phyloP scores from a whole-genome alignment of 1,140 invertebrate species.

The Colletes gigas region DNA sequence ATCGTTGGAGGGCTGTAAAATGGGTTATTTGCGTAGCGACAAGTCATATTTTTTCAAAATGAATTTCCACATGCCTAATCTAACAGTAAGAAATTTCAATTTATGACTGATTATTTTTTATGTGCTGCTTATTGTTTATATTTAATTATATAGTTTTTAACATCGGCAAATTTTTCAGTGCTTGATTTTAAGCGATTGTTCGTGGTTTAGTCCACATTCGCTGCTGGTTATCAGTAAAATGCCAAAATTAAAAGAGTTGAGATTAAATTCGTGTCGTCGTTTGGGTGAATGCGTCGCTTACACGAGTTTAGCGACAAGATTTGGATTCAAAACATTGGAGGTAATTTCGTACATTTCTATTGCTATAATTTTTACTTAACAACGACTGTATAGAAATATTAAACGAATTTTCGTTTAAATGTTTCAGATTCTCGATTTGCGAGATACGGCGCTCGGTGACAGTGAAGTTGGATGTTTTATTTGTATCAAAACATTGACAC shows the following conservation, averaged over 20 bases:
- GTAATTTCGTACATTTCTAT: conserved; percentile 67
- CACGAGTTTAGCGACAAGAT: conserved; percentile 86
- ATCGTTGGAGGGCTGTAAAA: conserved; percentile 82
- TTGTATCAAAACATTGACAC: conserved; percentile 82
- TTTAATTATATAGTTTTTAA: neutral
- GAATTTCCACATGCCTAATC: conserved; percentile 81
- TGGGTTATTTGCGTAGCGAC: conserved; percentile 79
- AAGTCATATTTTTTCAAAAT: conserved; percentile 83
- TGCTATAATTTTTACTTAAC: neutral
- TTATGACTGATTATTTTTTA: conserved; percentile 14
- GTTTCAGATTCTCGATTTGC: conserved; percentile 83
- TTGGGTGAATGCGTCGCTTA: conserved; percentile 88
- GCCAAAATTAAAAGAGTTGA: conserved; percentile 82
- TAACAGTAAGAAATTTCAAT: conserved; percentile 80
- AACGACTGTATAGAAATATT: no score
- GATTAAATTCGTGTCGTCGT: conserved; percentile 83
- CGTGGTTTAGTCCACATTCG: conserved; percentile 87
- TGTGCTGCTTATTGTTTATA: neutral
- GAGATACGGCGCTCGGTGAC: conserved; percentile 85
- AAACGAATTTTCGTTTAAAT: conserved; percentile 15
- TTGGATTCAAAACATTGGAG: conserved; percentile 86
- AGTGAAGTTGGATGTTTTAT: conserved; percentile 86
- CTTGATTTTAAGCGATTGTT: conserved; percentile 85
- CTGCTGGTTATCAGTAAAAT: conserved; percentile 87
- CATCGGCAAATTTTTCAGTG: conserved; percentile 77